phyloP scores from a whole-genome alignment of 1,140 invertebrate species.

The Charaxes varanes region DNA sequence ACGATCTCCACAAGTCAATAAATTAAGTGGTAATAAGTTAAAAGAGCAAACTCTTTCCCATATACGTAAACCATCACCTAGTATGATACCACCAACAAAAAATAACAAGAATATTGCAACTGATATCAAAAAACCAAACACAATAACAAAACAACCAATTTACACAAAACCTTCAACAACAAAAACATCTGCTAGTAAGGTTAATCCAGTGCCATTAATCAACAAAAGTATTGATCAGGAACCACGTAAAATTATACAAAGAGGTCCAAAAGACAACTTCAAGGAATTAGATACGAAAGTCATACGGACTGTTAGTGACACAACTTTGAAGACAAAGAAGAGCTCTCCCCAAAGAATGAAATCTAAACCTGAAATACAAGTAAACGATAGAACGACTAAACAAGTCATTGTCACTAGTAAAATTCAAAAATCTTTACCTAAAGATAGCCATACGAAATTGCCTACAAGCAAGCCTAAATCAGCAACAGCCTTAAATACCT shows the following conservation, averaged over 20 bases:
- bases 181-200: slow-evolving; percentile 28
- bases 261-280: slow-evolving; percentile 40
- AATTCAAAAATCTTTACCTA: slow-evolving; percentile 48
- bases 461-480: slow-evolving; percentile 63
- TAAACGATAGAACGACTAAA: slow-evolving; percentile 45
- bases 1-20: slow-evolving; percentile 48
- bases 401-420: slow-evolving; percentile 49
- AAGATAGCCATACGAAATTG: slow-evolving; percentile 48
- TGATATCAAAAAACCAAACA: slow-evolving; percentile 45
- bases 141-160: slow-evolving; percentile 40
- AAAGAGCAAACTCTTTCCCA: slow-evolving; percentile 36
- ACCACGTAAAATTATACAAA: slow-evolving; percentile 28
- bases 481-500: slow-evolving; percentile 57
- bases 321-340: slow-evolving; percentile 69
- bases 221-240: slow-evolving; percentile 32
- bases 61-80: slow-evolving; percentile 37
- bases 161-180: slow-evolving; percentile 29
- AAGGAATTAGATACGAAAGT: slow-evolving; percentile 67
- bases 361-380: slow-evolving; percentile 68
- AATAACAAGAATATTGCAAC: slow-evolving; percentile 36
- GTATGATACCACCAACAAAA: slow-evolving; percentile 33
- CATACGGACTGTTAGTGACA: slow-evolving; percentile 74
- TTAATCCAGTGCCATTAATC: slow-evolving; percentile 14
- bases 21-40: slow-evolving; percentile 34
- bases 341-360: slow-evolving; percentile 52